Evolutionary conservation across 2,888 invertebrate genomes (phyloP), one percentile per base, ranked within the genome.

Genomic region (Plusia festucae): DNA sequence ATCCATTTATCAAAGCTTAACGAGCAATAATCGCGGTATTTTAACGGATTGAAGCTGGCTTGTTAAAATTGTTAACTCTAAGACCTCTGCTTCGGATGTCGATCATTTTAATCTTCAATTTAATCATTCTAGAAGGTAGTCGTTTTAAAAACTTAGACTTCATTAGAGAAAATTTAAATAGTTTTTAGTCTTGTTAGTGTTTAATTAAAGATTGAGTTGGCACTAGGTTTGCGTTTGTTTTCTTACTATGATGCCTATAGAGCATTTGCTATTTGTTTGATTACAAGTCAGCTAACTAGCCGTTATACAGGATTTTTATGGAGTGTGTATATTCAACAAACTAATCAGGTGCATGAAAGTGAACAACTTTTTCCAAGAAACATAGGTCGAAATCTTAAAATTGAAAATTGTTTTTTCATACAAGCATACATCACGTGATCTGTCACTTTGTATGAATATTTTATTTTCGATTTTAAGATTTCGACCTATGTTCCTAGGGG

Each of bases 1-100:
- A 87, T 84, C 90, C 89, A 92, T 91, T 89, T 88, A 90, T 93
- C 91, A 93, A 88, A 85, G 85, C 87, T 89, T 91, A 90, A 91
- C 90, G 90, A 88, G 88, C 89, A 85, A 88, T 91, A 90, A 91
- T 91, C 85, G 86, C 84, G 85, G 85, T 87, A 82, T 87, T 87
- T 86, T 84, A 86, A 82, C 85, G 83, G 76, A 85, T 87, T 85
- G 82, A 79, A 86, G 84, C 82, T 81, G 78, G 88, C 87, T 90
- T 88, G 86, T 88, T 88, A 88, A 89, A 88, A 87, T 88, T 83
- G 85, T 86, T 88, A 84, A 82, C 86, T 82, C 82, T 79, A 68
- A 65, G 69, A 18, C 54, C 32, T n/a, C n/a, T 68, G 51, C 83
- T 78, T 83, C 81, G 75, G 80, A 80, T 81, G 81, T 78, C 78